Evolutionary conservation across 2,113 vertebrate genomes (phyloP).

Genomic region (Dascyllus trimaculatus): DNA sequence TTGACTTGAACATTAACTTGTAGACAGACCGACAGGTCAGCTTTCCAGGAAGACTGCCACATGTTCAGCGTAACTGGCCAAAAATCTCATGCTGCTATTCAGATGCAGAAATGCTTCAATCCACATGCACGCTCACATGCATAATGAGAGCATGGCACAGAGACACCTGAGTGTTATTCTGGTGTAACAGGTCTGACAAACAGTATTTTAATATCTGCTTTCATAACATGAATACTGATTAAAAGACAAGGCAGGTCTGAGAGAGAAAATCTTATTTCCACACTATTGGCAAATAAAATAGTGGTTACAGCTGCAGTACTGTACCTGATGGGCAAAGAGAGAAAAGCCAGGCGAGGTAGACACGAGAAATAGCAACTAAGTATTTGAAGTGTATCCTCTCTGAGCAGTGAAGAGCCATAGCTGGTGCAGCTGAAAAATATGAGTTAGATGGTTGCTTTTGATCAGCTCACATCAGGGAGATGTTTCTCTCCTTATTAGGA

Average conservation of each 20-base stretch:
- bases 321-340: constrained; percentile 1
- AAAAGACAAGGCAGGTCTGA: neutral
- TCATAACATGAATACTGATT: constrained; percentile 2
- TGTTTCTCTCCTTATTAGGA: constrained; percentile 27
- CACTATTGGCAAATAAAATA: neutral
- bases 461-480: constrained; percentile 4
- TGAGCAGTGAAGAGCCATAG: constrained; percentile 14
- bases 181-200: neutral
- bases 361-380: constrained; percentile 18
- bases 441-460: constrained; percentile 38
- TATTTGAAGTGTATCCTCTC: constrained; percentile 26
- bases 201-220: constrained; percentile 1
- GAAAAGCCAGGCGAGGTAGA: neutral
- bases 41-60: constrained; percentile 57
- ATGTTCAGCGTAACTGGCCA: constrained; percentile 66
- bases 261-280: neutral
- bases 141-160: constrained; percentile 10
- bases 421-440: constrained; percentile 23
- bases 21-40: constrained; percentile 59
- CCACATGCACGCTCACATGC: neutral
- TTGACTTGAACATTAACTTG: constrained; percentile 66
- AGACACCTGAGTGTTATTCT: neutral
- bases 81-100: constrained; percentile 52
- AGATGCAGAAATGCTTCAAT: neutral
- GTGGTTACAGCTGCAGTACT: neutral